These are phyloP conservation scores for Caenorhabditis sp. DNA, from an alignment of 2,888 invertebrate genomes.

Conservation along the genomic window DNA sequence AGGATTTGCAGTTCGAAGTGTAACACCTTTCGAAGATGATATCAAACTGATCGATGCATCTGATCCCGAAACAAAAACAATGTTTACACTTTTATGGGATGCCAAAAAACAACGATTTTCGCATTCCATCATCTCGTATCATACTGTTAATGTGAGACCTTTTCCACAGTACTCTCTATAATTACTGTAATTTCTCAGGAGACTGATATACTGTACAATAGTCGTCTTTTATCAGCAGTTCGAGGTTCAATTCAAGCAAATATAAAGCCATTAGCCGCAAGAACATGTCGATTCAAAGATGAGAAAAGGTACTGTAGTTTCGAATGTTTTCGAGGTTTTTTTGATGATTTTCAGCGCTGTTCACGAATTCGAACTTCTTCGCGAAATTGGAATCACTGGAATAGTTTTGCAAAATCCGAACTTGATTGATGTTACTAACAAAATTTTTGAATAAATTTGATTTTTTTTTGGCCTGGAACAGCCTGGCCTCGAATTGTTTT, in stretches of 20 bases:
- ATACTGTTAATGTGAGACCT: conserved; percentile 17
- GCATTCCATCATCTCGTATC: conserved; percentile 33
- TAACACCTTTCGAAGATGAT: not conserved
- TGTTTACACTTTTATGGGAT: not conserved
- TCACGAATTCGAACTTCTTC: conserved; percentile 26
- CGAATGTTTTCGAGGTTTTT: not conserved
- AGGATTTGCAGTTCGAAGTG: not conserved
- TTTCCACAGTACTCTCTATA: too few relatives aligned
- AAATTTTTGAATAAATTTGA: conserved; percentile 15
- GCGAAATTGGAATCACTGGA: conserved; percentile 36
- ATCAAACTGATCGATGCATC: not conserved
- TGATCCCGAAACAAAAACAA: not conserved
- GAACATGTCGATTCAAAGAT: conserved; percentile 17
- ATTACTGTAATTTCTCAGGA: not conserved
- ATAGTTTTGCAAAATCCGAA: conserved; percentile 39
- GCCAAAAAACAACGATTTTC: conserved; percentile 14
- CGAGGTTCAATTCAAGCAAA: conserved; percentile 10
- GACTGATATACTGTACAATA: conserved; percentile 23
- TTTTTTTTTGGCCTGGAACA: too few relatives aligned
- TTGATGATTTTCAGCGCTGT: conserved; percentile 18
- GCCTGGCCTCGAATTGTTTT: too few relatives aligned
- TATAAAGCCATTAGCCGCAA: conserved; percentile 29
- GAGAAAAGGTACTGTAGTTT: conserved; percentile 19
- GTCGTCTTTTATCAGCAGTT: conserved; percentile 22
- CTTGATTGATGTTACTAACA: conserved; percentile 31